phyloP scores from a whole-genome alignment of 1,140 invertebrate genomes.

The Musca domestica region DNA sequence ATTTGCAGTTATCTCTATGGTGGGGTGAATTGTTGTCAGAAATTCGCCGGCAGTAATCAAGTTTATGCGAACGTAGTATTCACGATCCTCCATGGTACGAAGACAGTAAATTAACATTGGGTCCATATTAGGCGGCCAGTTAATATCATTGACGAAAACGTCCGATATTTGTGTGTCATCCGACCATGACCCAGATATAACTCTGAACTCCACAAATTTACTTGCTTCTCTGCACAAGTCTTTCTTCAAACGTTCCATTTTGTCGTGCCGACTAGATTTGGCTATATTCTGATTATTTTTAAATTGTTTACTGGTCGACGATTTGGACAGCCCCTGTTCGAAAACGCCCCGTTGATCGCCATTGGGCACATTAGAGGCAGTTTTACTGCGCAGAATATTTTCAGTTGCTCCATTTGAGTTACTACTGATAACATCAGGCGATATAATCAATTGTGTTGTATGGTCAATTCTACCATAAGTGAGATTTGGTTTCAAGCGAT shows the following conservation, averaged over 20 bases:
- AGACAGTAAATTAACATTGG: slow-evolving; percentile 44
- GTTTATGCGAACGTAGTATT: slow-evolving; percentile 49
- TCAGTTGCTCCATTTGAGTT: slow-evolving; percentile 35
- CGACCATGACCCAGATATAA: slow-evolving; percentile 42
- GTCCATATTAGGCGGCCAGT: slow-evolving; percentile 48
- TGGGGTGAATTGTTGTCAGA: slow-evolving; percentile 41
- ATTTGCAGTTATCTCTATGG: slow-evolving; percentile 49
- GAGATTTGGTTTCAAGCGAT: slow-evolving; percentile 45
- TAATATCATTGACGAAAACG: slow-evolving; percentile 42
- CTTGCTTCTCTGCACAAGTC: slow-evolving; percentile 44
- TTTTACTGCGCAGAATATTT: slow-evolving; percentile 39
- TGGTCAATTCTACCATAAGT: slow-evolving; percentile 49
- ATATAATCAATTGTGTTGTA: slow-evolving; percentile 47
- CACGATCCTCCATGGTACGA: slow-evolving; percentile 41
- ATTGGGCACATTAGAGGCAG: slow-evolving; percentile 36
- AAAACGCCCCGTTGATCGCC: neutral
- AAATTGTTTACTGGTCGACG: slow-evolving; percentile 28
- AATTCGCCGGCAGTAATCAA: slow-evolving; percentile 30
- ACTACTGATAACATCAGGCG: slow-evolving; percentile 45
- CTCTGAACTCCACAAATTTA: slow-evolving; percentile 44
- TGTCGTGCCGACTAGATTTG: slow-evolving; percentile 40
- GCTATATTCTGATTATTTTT: slow-evolving; percentile 28
- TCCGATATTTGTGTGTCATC: slow-evolving; percentile 48
- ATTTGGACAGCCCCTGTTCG: slow-evolving; percentile 30
- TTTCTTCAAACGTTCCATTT: slow-evolving; percentile 46